Percentiles rank a stretch among this genome's conserved stretches.
Conservation (phyloP, 2,113 vertebrate genomes). For the Pholis gunnellus region DNA sequence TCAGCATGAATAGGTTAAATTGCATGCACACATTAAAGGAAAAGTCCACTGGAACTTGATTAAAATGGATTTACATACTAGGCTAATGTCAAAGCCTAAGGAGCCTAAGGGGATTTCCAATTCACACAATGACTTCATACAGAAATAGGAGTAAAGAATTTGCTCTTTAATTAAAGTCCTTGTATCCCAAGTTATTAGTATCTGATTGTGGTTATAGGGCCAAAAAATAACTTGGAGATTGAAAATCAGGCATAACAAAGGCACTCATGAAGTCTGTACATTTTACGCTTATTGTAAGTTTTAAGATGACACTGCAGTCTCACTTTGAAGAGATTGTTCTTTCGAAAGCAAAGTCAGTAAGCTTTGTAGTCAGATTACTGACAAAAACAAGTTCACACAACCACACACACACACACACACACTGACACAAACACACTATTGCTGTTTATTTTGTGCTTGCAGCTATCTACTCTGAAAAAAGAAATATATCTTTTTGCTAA, state of each 20-base stretch:
- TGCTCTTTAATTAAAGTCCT: constrained; percentile 38
- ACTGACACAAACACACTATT: not conserved
- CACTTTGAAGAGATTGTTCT: constrained; percentile 14
- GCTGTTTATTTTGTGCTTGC: not conserved
- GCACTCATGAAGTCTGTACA: constrained; percentile 1
- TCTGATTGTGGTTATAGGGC: constrained; percentile 50
- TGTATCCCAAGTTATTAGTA: constrained; percentile 38
- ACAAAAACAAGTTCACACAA: not conserved
- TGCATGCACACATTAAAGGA: constrained; percentile 21
- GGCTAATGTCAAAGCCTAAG: constrained; percentile 57
- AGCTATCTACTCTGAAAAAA: constrained; percentile 1
- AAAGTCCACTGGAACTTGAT: constrained; percentile 55
- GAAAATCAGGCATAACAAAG: constrained; percentile 32
- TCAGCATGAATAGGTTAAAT: constrained; percentile 20
- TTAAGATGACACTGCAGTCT: constrained; percentile 10
- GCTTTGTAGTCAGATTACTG: constrained; percentile 1
- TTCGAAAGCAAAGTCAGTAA: not conserved
- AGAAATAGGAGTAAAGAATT: constrained; percentile 59
- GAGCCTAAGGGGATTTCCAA: constrained; percentile 50
- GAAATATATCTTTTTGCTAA: not conserved
- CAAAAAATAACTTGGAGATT: constrained; percentile 32
- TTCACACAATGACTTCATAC: constrained; percentile 60
- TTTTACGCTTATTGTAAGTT: constrained; percentile 4
- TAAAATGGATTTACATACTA: constrained; percentile 64
- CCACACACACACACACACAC: not conserved